phyloP scores from a whole-genome alignment of 2,797 vertebrate genomes.

The Eurystomus glaucurus region DNA sequence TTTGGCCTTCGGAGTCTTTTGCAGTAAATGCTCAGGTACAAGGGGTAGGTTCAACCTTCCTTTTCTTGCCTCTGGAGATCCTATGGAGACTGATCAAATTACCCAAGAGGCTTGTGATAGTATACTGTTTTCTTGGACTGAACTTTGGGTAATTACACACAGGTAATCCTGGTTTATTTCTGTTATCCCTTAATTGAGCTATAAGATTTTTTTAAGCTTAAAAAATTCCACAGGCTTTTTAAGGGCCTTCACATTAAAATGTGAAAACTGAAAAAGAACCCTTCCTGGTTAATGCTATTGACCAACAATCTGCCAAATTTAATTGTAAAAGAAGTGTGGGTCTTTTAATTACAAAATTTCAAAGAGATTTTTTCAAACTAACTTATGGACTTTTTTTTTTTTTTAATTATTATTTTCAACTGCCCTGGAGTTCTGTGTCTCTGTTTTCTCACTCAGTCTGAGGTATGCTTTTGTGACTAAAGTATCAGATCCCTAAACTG shows the following conservation, averaged over 20 bases:
- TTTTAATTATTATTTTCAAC: neutral
- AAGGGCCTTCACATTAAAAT: constrained; percentile 34
- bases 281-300: neutral
- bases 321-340: neutral
- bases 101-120: neutral
- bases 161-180: constrained; percentile 66
- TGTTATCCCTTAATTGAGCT: constrained; percentile 73
- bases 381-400: neutral
- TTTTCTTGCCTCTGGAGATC: constrained; percentile 24
- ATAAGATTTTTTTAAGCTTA: constrained; percentile 51
- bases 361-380: constrained; percentile 20
- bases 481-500: neutral
- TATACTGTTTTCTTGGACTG: constrained; percentile 48
- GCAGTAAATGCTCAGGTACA: neutral
- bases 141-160: constrained; percentile 44
- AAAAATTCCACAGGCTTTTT: constrained; percentile 38
- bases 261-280: neutral
- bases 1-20: neutral
- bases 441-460: constrained; percentile 2
- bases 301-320: neutral
- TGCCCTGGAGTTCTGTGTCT: neutral
- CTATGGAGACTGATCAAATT: neutral
- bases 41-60: neutral
- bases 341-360: constrained; percentile 1
- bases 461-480: neutral